Percentiles rank a stretch among this genome's conserved stretches.
Conservation (phyloP, 2,113 vertebrate genomes). For the Corythornis vintsioides region DNA sequence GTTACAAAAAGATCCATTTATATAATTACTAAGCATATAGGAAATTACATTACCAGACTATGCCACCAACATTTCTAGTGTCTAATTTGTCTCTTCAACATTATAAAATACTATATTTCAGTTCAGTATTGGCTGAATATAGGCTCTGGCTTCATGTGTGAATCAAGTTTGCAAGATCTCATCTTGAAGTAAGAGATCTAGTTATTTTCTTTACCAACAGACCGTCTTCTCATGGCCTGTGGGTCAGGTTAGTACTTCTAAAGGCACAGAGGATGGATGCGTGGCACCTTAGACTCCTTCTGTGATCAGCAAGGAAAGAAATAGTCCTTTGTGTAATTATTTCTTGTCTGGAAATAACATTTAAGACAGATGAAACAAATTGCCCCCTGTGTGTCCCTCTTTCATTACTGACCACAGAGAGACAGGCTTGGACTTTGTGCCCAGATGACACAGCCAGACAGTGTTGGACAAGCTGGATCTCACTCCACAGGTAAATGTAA, state of each 20-base stretch:
- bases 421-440: background rate
- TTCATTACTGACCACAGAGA: background rate
- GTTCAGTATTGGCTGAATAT: background rate
- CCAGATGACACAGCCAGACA: background rate
- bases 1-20: background rate
- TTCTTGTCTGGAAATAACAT: background rate
- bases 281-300: background rate
- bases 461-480: fast-evolving
- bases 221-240: background rate
- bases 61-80: background rate
- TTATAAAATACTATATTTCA: background rate
- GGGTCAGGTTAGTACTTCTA: background rate
- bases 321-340: background rate
- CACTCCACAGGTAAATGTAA: background rate
- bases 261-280: background rate
- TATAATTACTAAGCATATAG: background rate
- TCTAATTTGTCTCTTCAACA: background rate
- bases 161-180: background rate
- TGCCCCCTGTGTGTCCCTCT: background rate
- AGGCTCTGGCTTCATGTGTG: background rate
- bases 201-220: background rate
- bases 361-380: background rate
- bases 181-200: background rate
- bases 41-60: background rate
- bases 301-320: background rate